A percentile compares a stretch with the other conserved stretches of the same genome.
Conservation (phyloP, 2,888 invertebrate species). For the Rhagonycha fulva region DNA sequence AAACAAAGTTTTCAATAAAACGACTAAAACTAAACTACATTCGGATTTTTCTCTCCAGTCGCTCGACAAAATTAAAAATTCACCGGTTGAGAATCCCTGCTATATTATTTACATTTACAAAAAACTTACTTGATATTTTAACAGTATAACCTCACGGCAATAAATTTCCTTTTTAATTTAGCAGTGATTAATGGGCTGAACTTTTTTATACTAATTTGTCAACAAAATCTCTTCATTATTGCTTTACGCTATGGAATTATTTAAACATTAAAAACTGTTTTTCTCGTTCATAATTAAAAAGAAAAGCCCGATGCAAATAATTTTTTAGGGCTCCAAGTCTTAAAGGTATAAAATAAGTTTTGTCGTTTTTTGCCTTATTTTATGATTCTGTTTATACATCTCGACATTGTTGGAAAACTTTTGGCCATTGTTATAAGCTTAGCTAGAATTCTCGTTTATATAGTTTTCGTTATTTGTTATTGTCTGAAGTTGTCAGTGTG, state of each 20-base stretch:
- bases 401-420: background rate
- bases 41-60: too few relatives aligned
- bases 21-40: too few relatives aligned
- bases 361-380: background rate
- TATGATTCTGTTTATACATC: background rate
- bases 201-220: background rate
- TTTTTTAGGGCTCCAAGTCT: background rate
- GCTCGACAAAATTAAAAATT: background rate
- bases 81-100: background rate
- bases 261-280: background rate
- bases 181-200: background rate
- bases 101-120: background rate
- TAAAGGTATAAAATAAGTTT: background rate
- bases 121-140: background rate
- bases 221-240: background rate
- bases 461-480: background rate
- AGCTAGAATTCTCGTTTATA: background rate
- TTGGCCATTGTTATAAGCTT: background rate
- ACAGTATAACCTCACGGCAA: background rate
- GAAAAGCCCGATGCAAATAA: background rate
- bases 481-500: background rate
- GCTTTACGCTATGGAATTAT: background rate
- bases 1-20: too few relatives aligned
- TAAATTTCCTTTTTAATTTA: background rate
- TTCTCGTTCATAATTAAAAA: background rate